Evolutionary conservation across 2,888 invertebrate species (phyloP).

Genomic region (Cylloceria caligata): DNA sequence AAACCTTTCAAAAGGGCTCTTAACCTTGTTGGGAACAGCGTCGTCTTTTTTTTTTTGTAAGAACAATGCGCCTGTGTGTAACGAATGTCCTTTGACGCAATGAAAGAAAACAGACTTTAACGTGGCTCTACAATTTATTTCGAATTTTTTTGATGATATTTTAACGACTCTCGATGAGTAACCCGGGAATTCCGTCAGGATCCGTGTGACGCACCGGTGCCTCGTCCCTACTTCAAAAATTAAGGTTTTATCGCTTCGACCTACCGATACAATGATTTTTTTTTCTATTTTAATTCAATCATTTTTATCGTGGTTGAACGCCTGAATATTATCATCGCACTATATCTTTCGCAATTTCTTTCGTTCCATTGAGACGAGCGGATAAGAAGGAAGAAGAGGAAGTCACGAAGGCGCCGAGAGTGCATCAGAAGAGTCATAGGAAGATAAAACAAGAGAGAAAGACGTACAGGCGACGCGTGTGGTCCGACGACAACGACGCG

Average conservation of each 20-base stretch:
- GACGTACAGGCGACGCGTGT: constrained; percentile 43
- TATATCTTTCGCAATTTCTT: neutral
- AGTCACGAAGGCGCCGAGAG: neutral
- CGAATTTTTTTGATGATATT: too few species aligned
- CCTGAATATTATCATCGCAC: neutral
- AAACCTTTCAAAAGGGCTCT: too few species aligned
- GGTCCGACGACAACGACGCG: constrained; percentile 44
- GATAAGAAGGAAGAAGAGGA: constrained; percentile 1
- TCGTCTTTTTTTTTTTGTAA: too few species aligned
- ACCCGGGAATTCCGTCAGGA: too few species aligned
- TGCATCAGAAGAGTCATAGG: neutral
- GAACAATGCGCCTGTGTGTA: too few species aligned
- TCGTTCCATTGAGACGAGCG: neutral
- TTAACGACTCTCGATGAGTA: too few species aligned
- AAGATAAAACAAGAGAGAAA: constrained; percentile 14
- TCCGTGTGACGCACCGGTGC: too few species aligned
- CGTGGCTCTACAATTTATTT: too few species aligned
- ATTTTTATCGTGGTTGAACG: neutral
- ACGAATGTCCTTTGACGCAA: too few species aligned
- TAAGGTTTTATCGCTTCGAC: neutral
- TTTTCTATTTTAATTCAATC: neutral
- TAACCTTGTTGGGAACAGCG: too few species aligned
- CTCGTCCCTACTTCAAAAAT: too few species aligned
- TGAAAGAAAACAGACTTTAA: too few species aligned
- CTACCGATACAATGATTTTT: neutral